Percentiles rank a stretch among this genome's conserved stretches.
These are phyloP conservation scores for Fregetta grallaria DNA, from an alignment of 2,113 vertebrate genomes.

Conservation along the genomic window DNA sequence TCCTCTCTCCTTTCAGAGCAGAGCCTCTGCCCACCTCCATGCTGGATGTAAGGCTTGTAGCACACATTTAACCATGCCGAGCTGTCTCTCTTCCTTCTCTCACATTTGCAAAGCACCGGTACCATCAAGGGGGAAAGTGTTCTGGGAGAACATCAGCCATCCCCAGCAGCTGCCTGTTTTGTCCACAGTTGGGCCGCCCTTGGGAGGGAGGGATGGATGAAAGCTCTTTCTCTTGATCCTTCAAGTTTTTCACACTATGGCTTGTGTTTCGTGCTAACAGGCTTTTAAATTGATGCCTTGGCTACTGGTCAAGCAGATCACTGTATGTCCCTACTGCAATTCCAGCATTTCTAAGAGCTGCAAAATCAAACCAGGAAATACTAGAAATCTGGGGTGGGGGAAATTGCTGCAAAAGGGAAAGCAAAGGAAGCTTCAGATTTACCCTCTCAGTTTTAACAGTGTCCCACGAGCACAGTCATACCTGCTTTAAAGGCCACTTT, in stretches of 20 bases:
- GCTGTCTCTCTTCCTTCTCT: not conserved
- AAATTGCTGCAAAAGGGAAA: not conserved
- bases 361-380: not conserved
- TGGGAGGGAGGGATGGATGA: not conserved
- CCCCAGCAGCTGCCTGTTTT: not conserved
- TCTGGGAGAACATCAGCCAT: not conserved
- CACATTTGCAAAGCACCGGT: not conserved
- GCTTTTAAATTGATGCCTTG: not conserved
- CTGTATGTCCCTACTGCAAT: not conserved
- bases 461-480: not conserved
- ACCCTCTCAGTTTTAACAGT: not conserved
- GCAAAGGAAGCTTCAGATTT: not conserved
- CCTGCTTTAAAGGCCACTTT: not conserved
- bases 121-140: fast-evolving
- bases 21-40: not conserved
- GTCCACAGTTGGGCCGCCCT: not conserved
- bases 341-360: not conserved
- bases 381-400: not conserved
- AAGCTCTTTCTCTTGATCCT: not conserved
- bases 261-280: not conserved
- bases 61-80: not conserved
- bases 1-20: not conserved
- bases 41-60: not conserved
- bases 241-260: not conserved
- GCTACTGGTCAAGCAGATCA: not conserved